A percentile compares a stretch with the other conserved stretches of the same genome.
phyloP scores from a whole-genome alignment of 2,888 invertebrate species.

The Kryphioiulus occultus region DNA sequence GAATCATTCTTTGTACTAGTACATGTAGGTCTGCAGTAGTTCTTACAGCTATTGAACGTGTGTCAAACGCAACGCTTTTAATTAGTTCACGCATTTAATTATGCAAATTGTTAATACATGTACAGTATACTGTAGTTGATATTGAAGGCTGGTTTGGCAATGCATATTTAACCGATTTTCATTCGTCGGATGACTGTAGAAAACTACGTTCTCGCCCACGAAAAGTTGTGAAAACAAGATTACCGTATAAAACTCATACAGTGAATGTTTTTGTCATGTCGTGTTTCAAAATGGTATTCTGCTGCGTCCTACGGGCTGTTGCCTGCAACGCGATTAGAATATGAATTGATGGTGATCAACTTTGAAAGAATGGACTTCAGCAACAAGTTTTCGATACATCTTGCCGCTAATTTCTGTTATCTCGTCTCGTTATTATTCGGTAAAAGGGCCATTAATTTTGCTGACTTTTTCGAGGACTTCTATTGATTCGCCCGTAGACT shows the following conservation, averaged over 20 bases:
- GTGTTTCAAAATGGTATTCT: no score
- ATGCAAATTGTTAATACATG: no score
- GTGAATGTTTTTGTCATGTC: no score
- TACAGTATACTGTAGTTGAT: no score
- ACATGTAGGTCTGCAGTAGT: no score
- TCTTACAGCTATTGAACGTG: background rate
- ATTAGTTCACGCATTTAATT: no score
- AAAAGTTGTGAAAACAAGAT: no score
- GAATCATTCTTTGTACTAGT: background rate
- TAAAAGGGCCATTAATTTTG: conserved; percentile 10
- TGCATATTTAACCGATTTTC: no score
- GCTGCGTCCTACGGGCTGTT: background rate
- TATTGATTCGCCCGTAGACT: background rate
- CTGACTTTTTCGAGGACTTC: background rate
- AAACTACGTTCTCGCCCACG: no score
- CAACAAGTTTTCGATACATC: conserved; percentile 4
- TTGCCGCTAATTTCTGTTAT: conserved; percentile 11
- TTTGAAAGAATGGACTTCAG: background rate
- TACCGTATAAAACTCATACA: no score
- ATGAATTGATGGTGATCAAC: background rate
- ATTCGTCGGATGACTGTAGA: no score
- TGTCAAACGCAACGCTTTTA: background rate
- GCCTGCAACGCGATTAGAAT: background rate
- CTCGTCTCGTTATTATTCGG: conserved; percentile 12
- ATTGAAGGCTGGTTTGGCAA: no score